Conservation (phyloP, 2,113 vertebrate species). For the Butorides virescens region DNA sequence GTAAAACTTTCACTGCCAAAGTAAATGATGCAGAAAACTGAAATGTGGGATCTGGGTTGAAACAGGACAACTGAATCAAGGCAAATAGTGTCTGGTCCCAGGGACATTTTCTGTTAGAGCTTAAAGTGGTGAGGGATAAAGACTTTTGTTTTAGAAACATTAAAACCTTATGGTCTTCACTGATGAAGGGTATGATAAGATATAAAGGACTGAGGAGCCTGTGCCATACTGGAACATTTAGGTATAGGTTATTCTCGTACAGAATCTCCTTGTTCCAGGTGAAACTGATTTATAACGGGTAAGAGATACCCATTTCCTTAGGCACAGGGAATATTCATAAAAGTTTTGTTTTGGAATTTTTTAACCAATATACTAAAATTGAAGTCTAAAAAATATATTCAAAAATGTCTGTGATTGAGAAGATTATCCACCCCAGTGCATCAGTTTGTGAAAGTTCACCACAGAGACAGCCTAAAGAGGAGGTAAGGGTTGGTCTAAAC, state of each 20-base stretch:
- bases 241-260: neutral
- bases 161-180: neutral
- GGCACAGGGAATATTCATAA: neutral
- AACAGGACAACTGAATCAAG: neutral
- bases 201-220: neutral
- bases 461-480: neutral
- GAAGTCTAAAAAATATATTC: neutral
- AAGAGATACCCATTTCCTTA: neutral
- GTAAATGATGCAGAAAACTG: neutral
- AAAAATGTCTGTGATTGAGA: neutral
- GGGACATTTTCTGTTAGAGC: neutral
- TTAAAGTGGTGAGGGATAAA: neutral
- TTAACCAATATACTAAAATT: neutral
- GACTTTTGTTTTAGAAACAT: neutral
- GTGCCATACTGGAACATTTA: neutral
- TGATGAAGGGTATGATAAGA: neutral
- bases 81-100: neutral
- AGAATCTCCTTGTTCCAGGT: neutral
- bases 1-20: neutral
- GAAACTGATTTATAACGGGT: neutral
- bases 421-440: neutral
- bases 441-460: neutral
- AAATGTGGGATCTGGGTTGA: neutral
- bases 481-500: neutral
- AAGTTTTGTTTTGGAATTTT: neutral